Base-by-base conservation (phyloP, 2,113 vertebrate species). In the Ranitomeya variabilis region DNA sequence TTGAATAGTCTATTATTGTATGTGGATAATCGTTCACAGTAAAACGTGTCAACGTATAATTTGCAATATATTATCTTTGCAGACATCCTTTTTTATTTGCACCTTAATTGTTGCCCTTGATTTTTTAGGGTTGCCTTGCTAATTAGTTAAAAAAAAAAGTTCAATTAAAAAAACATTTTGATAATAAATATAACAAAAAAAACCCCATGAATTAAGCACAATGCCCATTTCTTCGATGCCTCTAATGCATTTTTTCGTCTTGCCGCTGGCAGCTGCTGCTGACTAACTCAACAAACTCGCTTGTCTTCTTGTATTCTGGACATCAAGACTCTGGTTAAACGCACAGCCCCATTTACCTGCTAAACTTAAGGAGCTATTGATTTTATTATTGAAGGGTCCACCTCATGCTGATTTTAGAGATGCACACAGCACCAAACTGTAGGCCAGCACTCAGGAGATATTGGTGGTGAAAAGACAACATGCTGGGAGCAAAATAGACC, bases 361-460 rank as follows among this genome's bases (percentile, higher is more conserved):
- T 74, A 76, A 85, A 85, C 67, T 74, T 85, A 85, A 85, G 51
- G 69, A 85, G 69, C 54, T 85, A 76, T 74, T 84, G 82, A 84
- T 84, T 84, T 84, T 84, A 84, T 84, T 84, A 84, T 84, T 84
- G 64, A 84, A 84, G 82, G 82, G 82, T 66, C 82, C 64, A 69
- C 64, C 82, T 84, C 82, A 84, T 18, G 82, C 69, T 85, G 83
- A 57, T 54, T 85, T 21, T 23, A 60, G 54, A 59, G 83, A 85
- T 85, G 69, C 69, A 85, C 67, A 85, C 83, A 85, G 69, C 69
- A 74, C 69, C 67, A 76, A 74, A 74, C 69, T 85, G 67, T 85
- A 76, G 82, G 64, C 64, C 64, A 11, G 82, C 45, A 66, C 64
- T 69, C 82, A 52, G 64, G 14, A 69, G 82, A 84, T 84, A 84